Evolutionary conservation across 2,888 invertebrate species (phyloP).

Genomic region (Gandaritis pyraliata): DNA sequence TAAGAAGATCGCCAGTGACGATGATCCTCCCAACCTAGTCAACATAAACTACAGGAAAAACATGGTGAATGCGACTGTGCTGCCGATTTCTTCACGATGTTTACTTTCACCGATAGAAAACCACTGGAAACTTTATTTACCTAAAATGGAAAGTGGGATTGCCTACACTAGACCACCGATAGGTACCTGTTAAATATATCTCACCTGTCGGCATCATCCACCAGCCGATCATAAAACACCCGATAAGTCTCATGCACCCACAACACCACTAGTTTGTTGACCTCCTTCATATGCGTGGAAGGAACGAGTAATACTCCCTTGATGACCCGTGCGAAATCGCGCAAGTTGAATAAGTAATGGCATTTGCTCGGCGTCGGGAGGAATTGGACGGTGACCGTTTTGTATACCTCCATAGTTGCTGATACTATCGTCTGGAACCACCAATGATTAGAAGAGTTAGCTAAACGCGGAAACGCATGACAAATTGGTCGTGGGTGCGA

Average conservation of each 20-base stretch:
- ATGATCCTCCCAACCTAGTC: too few relatives aligned
- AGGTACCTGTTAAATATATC: slow-evolving; percentile 1
- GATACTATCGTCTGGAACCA: slow-evolving; percentile 89
- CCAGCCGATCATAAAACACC: slow-evolving; percentile 94
- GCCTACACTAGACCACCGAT: too few relatives aligned
- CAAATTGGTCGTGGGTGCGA: too few relatives aligned
- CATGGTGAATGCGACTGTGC: too few relatives aligned
- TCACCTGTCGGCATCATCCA: slow-evolving; percentile 86
- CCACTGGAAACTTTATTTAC: too few relatives aligned
- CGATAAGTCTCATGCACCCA: slow-evolving; percentile 97
- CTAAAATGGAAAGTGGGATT: too few relatives aligned
- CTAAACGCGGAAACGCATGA: too few relatives aligned
- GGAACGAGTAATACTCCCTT: slow-evolving; percentile 94
- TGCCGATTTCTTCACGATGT: too few relatives aligned
- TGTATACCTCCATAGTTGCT: slow-evolving; percentile 95
- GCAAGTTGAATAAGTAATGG: slow-evolving; percentile 96
- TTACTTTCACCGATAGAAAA: too few relatives aligned
- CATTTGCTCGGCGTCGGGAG: slow-evolving; percentile 96
- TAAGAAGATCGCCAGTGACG: too few relatives aligned
- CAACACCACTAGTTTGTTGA: slow-evolving; percentile 92
- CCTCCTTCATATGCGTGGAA: slow-evolving; percentile 89
- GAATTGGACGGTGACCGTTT: slow-evolving; percentile 89
- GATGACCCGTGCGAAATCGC: slow-evolving; percentile 95
- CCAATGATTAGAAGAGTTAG: too few relatives aligned
- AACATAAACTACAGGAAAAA: too few relatives aligned